A percentile compares a stretch with the other conserved stretches of the same genome.
phyloP scores from a whole-genome alignment of 2,113 vertebrate species.

The Mormyrus iriodes region DNA sequence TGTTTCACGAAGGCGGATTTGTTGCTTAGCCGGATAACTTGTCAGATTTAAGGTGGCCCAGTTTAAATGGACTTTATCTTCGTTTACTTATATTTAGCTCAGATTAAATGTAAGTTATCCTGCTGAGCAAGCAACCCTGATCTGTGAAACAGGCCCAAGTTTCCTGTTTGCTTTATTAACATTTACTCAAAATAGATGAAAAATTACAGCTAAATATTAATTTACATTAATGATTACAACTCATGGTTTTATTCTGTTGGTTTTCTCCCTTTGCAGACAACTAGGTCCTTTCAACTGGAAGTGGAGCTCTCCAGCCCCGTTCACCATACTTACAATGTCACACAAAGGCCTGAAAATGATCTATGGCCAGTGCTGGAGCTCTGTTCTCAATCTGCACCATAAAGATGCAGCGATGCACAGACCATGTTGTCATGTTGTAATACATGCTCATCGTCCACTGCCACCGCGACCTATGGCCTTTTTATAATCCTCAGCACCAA shows the following conservation, averaged over 20 bases:
- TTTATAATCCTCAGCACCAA: conserved; percentile 19
- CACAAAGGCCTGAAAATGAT: conserved; percentile 5
- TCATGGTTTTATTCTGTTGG: background rate
- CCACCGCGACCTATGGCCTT: conserved; percentile 35
- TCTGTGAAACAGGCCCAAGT: background rate
- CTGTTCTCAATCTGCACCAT: background rate
- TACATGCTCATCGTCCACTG: background rate
- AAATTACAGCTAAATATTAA: background rate
- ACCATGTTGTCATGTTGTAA: background rate
- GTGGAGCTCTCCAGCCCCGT: conserved; percentile 8
- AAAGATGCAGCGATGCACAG: background rate
- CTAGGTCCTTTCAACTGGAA: conserved; percentile 52
- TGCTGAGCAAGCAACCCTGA: background rate
- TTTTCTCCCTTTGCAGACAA: conserved; percentile 60
- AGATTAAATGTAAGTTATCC: background rate
- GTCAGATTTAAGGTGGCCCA: background rate
- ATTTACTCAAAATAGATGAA: background rate
- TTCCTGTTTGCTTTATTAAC: background rate
- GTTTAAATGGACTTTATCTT: background rate
- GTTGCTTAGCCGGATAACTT: background rate
- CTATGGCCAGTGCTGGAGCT: background rate
- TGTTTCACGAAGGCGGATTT: background rate
- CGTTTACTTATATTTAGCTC: background rate
- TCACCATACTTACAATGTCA: background rate
- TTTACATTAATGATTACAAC: background rate